These are phyloP conservation scores for Polymixis lichenea DNA, from an alignment of 2,888 invertebrate genomes.

Conservation along the genomic window DNA sequence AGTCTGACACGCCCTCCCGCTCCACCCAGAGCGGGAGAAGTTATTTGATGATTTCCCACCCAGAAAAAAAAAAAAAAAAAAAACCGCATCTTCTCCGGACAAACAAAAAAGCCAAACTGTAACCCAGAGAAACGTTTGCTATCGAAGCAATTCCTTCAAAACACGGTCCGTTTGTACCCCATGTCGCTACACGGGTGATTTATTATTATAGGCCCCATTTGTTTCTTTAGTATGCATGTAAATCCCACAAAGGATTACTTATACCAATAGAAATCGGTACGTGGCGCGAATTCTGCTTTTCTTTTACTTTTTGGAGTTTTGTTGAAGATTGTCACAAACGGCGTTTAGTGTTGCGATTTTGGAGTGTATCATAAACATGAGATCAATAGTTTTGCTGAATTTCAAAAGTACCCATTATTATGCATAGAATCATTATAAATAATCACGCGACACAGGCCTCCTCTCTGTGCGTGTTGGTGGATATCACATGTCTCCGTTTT, in stretches of 20 bases:
- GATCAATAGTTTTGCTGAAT: no score
- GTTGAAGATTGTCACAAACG: constrained; percentile 20
- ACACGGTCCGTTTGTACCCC: constrained; percentile 74
- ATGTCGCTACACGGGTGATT: constrained; percentile 77
- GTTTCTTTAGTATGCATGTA: constrained; percentile 72
- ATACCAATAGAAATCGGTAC: constrained; percentile 69
- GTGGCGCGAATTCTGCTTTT: constrained; percentile 61
- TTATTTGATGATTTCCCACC: no score
- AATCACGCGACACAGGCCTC: no score
- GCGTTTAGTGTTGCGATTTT: background rate
- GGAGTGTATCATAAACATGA: background rate
- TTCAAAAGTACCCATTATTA: no score
- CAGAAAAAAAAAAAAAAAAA: no score
- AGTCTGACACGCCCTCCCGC: no score
- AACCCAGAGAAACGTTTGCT: constrained; percentile 52
- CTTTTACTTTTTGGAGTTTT: constrained; percentile 42
- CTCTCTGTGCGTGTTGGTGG: no score
- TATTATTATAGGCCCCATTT: constrained; percentile 78
- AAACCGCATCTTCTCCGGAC: background rate
- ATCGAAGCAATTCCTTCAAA: constrained; percentile 72
- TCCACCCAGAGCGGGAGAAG: no score
- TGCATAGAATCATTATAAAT: no score
- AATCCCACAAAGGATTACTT: constrained; percentile 71
- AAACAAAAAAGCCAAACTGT: constrained; percentile 27
- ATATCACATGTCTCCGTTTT: no score